phyloP scores from a whole-genome alignment of 2,797 vertebrate genomes.

The Mus spretus region DNA sequence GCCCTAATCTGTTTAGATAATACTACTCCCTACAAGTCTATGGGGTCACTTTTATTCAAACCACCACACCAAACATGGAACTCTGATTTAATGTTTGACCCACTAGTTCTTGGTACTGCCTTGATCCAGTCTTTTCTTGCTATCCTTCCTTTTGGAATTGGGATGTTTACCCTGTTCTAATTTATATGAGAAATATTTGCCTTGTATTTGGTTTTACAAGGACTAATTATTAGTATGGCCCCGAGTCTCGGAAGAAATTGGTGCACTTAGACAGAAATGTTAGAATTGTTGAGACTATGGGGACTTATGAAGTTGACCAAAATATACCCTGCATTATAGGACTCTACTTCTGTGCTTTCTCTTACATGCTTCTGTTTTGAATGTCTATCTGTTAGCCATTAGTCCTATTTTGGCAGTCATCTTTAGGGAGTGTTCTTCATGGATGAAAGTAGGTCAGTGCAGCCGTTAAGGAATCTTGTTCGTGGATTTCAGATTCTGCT shows the following conservation, averaged over 20 bases:
- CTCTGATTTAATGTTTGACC: not conserved
- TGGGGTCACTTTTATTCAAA: not conserved
- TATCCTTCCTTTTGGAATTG: not conserved
- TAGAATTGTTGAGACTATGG: not conserved
- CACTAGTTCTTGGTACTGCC: not conserved
- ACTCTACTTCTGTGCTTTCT: not conserved
- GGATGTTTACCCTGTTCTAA: not conserved
- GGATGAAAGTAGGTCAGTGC: not conserved
- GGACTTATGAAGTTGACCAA: not conserved
- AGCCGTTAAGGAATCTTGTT: not conserved
- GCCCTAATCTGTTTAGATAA: not conserved
- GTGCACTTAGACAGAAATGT: not conserved
- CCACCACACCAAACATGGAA: not conserved
- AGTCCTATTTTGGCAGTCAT: not conserved
- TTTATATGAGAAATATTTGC: not conserved
- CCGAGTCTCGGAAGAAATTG: not conserved
- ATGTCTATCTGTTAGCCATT: not conserved
- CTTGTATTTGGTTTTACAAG: not conserved
- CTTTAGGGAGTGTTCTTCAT: not conserved
- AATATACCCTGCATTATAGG: not conserved
- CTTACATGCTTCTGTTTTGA: not conserved
- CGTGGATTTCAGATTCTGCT: not conserved
- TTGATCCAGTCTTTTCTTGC: not conserved
- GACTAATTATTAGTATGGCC: not conserved
- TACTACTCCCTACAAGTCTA: not conserved